Conservation (phyloP, 2,797 vertebrate species). For the Mastacembelus armatus region DNA sequence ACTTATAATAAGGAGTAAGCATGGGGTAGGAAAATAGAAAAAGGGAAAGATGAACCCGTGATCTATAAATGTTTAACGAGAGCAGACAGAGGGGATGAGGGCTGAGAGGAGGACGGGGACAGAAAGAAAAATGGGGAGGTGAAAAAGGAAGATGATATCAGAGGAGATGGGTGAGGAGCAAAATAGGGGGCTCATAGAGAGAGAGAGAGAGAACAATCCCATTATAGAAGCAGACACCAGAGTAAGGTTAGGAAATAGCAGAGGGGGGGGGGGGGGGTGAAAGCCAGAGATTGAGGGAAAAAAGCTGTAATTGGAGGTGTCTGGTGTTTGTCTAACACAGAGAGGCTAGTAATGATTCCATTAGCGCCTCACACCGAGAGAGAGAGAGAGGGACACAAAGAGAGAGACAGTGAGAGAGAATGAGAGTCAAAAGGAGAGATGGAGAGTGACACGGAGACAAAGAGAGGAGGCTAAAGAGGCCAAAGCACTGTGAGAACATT, state of each 20-base stretch:
- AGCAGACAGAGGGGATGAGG: constrained; percentile 60
- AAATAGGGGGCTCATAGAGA: constrained; percentile 40
- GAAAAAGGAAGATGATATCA: constrained; percentile 55
- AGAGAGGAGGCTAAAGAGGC: constrained; percentile 29
- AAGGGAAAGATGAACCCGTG: constrained; percentile 63
- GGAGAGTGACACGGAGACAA: constrained; percentile 28
- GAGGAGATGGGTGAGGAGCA: constrained; percentile 56
- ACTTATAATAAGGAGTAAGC: constrained; percentile 37
- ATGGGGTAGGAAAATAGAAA: constrained; percentile 51
- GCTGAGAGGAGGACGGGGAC: constrained; percentile 27
- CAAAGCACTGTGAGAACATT: constrained; percentile 36
- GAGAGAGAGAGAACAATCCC: constrained; percentile 46
- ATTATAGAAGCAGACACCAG: constrained; percentile 71
- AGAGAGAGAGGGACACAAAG: constrained; percentile 14
- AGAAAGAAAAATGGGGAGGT: constrained; percentile 62
- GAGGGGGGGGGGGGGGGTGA: constrained; percentile 57
- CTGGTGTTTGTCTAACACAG: constrained; percentile 83
- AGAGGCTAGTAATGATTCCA: constrained; percentile 85
- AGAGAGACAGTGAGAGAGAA: constrained; percentile 13
- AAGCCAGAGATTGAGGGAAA: constrained; percentile 65
- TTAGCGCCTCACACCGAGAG: constrained; percentile 78
- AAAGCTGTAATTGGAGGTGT: constrained; percentile 79
- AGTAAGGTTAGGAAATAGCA: constrained; percentile 70
- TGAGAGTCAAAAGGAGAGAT: constrained; percentile 1
- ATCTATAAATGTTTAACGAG: constrained; percentile 78